Evolutionary conservation across 2,797 vertebrate species (phyloP), one percentile per base, ranked within the genome.

Genomic region (Lepidocolaptes lacrymiger): DNA sequence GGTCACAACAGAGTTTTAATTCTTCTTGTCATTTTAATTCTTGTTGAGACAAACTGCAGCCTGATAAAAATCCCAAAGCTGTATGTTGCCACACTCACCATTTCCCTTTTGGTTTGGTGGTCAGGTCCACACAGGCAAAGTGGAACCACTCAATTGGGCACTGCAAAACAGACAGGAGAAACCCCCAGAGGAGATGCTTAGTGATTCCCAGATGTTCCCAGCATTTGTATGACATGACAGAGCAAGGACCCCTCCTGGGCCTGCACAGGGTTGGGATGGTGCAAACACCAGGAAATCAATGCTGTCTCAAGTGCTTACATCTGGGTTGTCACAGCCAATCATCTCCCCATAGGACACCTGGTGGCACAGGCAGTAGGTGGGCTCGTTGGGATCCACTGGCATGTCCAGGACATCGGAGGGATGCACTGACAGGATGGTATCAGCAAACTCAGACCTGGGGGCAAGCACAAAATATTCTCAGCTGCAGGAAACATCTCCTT

Each of bases 121-220:
- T 98, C 43, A 99, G 99, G 95, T 99, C 99, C 93, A 99, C 99
- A 64, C 99, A 99, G 58, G 99, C 99, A 54, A 99, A 99, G 97
- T 99, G 99, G 97, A 99, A 99, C 99, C 99, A 99, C 88, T 99
- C 99, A 12, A 99, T 99, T 1, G 99, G 99, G 97, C 99, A 99
- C 99, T 99, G 95, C 67, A 86, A 73, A 56, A 74, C 12, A 92
- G 84, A 59, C 73, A 93, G 66, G 52, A 77, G 82, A 61, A 92
- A 34, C 41, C 39, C 71, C 30, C 7, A 27, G 18, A 54, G 19
- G 17, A 58, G 34, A 78, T 4, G 27, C 9, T 94, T 13, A 88
- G 67, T 2, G 10, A 23, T 19, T 48, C 62, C 52, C 14, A 48
- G 37, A n/a, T 0, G 0, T 13, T 46, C 10, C 23, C 46, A 41